Conservation (phyloP, 2,888 invertebrate species). For the Micoletzkya japonica region DNA sequence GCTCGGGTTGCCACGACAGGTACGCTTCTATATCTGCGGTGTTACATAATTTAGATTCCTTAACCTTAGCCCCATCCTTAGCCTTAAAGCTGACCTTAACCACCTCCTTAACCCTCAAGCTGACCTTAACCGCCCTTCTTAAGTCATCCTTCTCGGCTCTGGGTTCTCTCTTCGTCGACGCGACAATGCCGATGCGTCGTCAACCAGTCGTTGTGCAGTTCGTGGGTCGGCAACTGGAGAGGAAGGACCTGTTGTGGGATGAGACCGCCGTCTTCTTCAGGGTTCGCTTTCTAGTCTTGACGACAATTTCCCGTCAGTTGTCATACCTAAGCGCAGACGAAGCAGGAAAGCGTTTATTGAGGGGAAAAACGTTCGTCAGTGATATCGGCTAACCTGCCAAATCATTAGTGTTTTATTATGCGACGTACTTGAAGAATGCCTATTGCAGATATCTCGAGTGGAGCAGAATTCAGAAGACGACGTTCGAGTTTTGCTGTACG, state of each 20-base stretch:
- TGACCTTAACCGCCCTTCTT: not conserved
- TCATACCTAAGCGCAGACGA: too few relatives aligned
- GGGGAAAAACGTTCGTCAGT: too few relatives aligned
- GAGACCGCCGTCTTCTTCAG: constrained; percentile 53
- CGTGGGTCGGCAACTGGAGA: constrained; percentile 43
- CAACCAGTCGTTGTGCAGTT: constrained; percentile 49
- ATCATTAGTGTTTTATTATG: too few relatives aligned
- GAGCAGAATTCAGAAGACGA: constrained; percentile 48
- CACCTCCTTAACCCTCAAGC: too few relatives aligned
- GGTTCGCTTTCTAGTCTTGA: constrained; percentile 24
- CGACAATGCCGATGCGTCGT: constrained; percentile 39
- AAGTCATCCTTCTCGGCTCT: constrained; percentile 23
- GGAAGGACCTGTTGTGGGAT: constrained; percentile 51
- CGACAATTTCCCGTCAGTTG: too few relatives aligned
- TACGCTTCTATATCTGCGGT: too few relatives aligned
- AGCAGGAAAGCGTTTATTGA: too few relatives aligned
- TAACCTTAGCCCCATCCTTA: too few relatives aligned
- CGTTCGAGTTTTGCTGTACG: constrained; percentile 40
- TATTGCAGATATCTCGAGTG: constrained; percentile 43
- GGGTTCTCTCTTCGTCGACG: constrained; percentile 17
- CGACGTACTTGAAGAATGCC: not conserved
- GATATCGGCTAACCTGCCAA: too few relatives aligned
- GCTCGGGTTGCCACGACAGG: constrained; percentile 15
- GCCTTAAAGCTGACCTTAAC: too few relatives aligned
- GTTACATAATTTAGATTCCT: too few relatives aligned